A percentile compares a stretch with the other conserved stretches of the same genome.
phyloP scores from a whole-genome alignment of 2,888 invertebrate species.

The Diaprepes abbreviatus region DNA sequence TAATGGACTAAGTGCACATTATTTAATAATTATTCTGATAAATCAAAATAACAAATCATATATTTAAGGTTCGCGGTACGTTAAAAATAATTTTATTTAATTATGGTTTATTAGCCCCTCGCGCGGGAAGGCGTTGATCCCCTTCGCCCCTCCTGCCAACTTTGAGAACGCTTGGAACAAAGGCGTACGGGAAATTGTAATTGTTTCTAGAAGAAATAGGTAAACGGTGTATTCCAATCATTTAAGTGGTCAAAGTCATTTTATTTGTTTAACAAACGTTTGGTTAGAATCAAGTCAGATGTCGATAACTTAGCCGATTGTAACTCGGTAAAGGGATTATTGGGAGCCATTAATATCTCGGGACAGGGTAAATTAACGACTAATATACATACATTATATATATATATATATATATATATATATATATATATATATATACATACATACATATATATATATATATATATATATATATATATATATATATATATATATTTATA shows the following conservation, averaged over 20 bases:
- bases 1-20: conserved; percentile 65
- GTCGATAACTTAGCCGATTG: no score
- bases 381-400: no score
- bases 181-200: conserved; percentile 10
- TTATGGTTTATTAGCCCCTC: conserved; percentile 65
- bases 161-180: conserved; percentile 2
- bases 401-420: neutral
- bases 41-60: conserved; percentile 69
- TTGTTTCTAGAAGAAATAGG: no score
- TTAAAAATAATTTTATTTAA: conserved; percentile 68
- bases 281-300: no score
- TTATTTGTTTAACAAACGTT: no score
- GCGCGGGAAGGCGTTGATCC: conserved; percentile 7
- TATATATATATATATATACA: neutral
- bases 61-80: conserved; percentile 64
- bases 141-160: conserved; percentile 9
- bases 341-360: no score
- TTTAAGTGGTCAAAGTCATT: no score
- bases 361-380: no score
- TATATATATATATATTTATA: neutral
- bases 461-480: neutral
- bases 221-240: no score
- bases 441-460: neutral
- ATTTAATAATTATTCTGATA: conserved; percentile 70
- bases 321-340: no score